Evolutionary conservation across 2,113 vertebrate genomes (phyloP).

Genomic region (Calyptomena viridis): DNA sequence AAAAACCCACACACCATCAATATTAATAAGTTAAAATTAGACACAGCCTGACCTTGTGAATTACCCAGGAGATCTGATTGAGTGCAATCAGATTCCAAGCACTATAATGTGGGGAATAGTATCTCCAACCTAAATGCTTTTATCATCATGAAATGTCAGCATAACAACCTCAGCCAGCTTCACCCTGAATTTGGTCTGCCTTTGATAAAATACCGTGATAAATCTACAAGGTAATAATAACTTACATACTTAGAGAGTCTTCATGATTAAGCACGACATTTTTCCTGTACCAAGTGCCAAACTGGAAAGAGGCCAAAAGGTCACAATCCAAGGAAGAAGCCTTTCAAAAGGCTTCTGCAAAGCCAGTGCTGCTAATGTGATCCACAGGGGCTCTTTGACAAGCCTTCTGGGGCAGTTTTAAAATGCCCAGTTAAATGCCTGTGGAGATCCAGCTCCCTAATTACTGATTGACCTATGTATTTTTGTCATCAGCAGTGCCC

Average conservation of each 20-base stretch:
- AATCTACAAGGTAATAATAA: conserved; percentile 18
- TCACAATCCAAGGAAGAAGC: background rate
- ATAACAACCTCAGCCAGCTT: conserved; percentile 44
- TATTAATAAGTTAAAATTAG: conserved; percentile 51
- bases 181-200: conserved; percentile 39
- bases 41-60: background rate
- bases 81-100: conserved; percentile 40
- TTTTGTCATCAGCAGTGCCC: conserved; percentile 46
- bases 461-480: conserved; percentile 30
- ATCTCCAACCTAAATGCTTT: conserved; percentile 3
- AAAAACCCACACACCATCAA: background rate
- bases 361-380: background rate
- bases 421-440: conserved; percentile 34
- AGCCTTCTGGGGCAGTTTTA: background rate
- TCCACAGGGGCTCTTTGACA: background rate
- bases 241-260: background rate
- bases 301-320: background rate
- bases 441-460: conserved; percentile 27
- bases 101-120: conserved; percentile 1
- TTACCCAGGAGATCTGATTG: conserved; percentile 45
- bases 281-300: conserved; percentile 19
- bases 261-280: conserved; percentile 49
- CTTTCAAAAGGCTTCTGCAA: background rate
- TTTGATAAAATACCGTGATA: conserved; percentile 23
- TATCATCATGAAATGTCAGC: conserved; percentile 40